phyloP scores from a whole-genome alignment of 2,797 vertebrate genomes.

The Denticeps clupeoides region DNA sequence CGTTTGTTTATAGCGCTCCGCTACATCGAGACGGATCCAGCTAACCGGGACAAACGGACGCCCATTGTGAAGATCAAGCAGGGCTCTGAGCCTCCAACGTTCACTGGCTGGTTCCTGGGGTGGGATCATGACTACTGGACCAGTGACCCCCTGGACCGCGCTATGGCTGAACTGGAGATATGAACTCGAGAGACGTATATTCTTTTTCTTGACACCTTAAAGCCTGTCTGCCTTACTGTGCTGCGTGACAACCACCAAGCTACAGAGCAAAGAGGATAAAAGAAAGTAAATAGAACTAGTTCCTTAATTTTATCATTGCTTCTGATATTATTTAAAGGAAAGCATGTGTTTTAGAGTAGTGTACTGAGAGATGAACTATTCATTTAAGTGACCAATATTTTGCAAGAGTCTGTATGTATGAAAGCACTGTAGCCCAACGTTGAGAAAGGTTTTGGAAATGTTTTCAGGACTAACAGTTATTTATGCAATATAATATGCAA shows the following conservation, averaged over 20 bases:
- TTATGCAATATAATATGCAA: too few species aligned
- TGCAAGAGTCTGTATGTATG: too few species aligned
- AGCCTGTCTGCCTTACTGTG: slow-evolving; percentile 22
- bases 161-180: slow-evolving; percentile 75
- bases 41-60: slow-evolving; percentile 76
- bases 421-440: too few species aligned
- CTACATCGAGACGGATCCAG: slow-evolving; percentile 86
- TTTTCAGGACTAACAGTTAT: too few species aligned
- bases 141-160: slow-evolving; percentile 78
- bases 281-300: too few species aligned
- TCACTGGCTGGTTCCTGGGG: slow-evolving; percentile 93
- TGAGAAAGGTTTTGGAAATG: too few species aligned
- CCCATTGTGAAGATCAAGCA: slow-evolving; percentile 79
- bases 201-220: slow-evolving; percentile 12
- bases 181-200: slow-evolving; percentile 49
- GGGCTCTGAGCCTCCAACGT: slow-evolving; percentile 84
- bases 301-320: too few species aligned
- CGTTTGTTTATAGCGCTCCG: slow-evolving; percentile 60
- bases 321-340: too few species aligned
- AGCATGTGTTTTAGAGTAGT: too few species aligned
- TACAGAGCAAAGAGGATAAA: too few species aligned
- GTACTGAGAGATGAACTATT: too few species aligned
- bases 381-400: too few species aligned
- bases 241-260: slow-evolving; percentile 24
- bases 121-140: slow-evolving; percentile 92